Base-by-base conservation (phyloP, 2,113 vertebrate species). In the Hucho hucho region DNA sequence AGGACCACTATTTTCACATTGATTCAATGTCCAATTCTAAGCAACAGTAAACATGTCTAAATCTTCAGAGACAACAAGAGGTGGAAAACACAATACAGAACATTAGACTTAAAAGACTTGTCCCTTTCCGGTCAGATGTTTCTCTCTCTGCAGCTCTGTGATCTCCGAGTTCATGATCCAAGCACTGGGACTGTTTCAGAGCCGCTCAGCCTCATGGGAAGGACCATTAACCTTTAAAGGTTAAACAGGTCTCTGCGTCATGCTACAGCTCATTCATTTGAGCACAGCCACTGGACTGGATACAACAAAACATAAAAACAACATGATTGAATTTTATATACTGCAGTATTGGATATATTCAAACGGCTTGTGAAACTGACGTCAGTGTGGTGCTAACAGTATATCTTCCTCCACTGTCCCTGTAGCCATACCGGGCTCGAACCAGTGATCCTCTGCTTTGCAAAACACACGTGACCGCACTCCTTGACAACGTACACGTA, bases 1-100 rank as follows among this genome's bases (percentile, higher is more conserved):
- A 53, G 16, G 12, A 53, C 3, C 49, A 3, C 49, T 53, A 53
- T 18, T 16, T 53, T 53, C 49, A 18, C 16, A 16, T 78, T 78
- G 83, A 88, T 85, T 80, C 1, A 0, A 83, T 81, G 78, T 91
- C 83, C 75, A n/a, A 83, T 87, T 79, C 66, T 79, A 79, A 83
- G 68, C 68, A 71, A 58, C 69, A 75, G 76, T 88, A 78, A 86
- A 87, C 74, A 77, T 7, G 22, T 74, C 70, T 85, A 78, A 83
- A 89, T 43, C 9, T 43, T 43, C 37, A 82, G 84, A 78, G 65
- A 0, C 64, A 64, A 29, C 71, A 32, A 43, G 37, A 43, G 9
- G 9, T 63, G 53, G 25, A 74, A 25, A 69, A 66, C 47, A 47
- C 64, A 24, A 65, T 69, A 49, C 26, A 56, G 47, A 46, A 61